A percentile compares a stretch with the other conserved stretches of the same genome.
Conservation (phyloP, 2,797 vertebrate species). For the Diplodus sargus region DNA sequence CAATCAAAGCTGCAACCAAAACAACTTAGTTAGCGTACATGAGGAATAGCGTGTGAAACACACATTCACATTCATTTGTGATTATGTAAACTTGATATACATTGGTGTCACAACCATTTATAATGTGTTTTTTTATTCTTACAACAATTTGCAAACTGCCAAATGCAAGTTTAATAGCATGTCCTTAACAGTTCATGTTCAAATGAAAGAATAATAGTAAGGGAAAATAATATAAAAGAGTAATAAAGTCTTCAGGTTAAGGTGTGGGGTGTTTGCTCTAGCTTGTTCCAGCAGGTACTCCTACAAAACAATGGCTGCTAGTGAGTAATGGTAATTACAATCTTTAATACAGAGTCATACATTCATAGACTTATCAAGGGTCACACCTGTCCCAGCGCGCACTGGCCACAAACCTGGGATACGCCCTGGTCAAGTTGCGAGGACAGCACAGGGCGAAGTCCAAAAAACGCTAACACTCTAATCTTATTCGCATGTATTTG, state of each 20-base stretch:
- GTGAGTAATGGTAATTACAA: conserved; percentile 55
- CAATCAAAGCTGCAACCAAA: not conserved
- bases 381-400: conserved; percentile 27
- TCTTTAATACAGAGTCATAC: not conserved
- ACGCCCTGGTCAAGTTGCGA: conserved; percentile 32
- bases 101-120: too few species aligned
- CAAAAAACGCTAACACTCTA: not conserved
- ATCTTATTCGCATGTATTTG: not conserved
- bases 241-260: not conserved
- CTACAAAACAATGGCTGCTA: conserved; percentile 5
- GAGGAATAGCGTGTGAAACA: not conserved
- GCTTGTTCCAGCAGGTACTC: conserved; percentile 14
- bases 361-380: conserved; percentile 3
- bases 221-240: too few species aligned
- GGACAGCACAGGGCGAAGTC: not conserved
- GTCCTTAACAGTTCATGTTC: not conserved
- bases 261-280: conserved; percentile 22
- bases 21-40: not conserved
- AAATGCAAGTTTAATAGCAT: not conserved
- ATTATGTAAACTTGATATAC: not conserved
- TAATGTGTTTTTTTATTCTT: not conserved
- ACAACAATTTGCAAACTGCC: not conserved
- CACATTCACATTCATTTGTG: not conserved
- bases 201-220: not conserved
- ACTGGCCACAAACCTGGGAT: conserved; percentile 5